These are phyloP conservation scores for Collichthys lucidus DNA, from an alignment of 2,113 vertebrate genomes.

Conservation along the genomic window DNA sequence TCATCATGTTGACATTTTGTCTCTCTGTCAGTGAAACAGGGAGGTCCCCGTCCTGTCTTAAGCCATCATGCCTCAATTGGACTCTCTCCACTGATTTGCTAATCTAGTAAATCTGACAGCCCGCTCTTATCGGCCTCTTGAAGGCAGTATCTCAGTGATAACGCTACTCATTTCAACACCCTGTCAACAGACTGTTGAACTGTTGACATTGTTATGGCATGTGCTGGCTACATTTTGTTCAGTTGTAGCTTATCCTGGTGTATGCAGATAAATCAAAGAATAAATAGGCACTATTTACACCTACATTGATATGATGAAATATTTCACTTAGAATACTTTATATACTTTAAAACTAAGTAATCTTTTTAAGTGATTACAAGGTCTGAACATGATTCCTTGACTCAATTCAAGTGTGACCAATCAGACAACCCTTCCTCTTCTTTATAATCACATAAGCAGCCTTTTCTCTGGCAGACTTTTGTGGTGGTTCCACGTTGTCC, in stretches of 20 bases:
- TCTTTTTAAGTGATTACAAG: not conserved
- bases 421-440: not conserved
- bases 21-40: conserved; percentile 35
- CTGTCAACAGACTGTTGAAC: conserved; percentile 46
- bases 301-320: not conserved
- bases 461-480: conserved; percentile 18
- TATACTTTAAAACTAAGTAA: no score
- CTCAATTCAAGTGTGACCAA: conserved; percentile 21
- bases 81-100: conserved; percentile 61
- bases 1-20: conserved; percentile 36
- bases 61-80: conserved; percentile 49
- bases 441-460: conserved; percentile 13
- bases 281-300: not conserved
- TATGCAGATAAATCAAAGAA: not conserved
- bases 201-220: conserved; percentile 20
- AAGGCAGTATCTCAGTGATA: conserved; percentile 32
- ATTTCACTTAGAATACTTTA: not conserved
- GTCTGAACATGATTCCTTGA: not conserved
- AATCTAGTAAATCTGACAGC: conserved; percentile 74
- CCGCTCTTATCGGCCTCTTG: conserved; percentile 61
- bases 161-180: conserved; percentile 47
- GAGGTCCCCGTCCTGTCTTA: conserved; percentile 27
- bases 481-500: conserved; percentile 37
- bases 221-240: conserved; percentile 10
- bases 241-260: not conserved